Evolutionary conservation across 1,140 invertebrate species (phyloP).

Genomic region (Brachionus koreanus): DNA sequence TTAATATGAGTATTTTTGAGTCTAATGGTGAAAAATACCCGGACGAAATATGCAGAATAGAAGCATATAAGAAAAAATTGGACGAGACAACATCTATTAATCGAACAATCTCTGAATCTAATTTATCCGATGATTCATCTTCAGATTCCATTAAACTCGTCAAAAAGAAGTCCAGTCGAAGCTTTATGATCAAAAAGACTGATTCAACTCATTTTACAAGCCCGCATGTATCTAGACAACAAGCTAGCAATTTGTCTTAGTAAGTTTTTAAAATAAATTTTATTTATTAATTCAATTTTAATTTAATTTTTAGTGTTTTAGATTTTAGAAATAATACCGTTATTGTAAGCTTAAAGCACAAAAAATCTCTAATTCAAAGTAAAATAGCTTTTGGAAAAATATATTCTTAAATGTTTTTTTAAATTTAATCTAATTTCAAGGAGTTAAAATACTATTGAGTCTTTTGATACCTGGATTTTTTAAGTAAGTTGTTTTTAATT

Average conservation of each 20-base stretch:
- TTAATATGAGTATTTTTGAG: not conserved
- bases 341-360: constrained; percentile 24
- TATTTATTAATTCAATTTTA: not conserved
- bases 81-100: constrained; percentile 28
- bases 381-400: not conserved
- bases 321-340: constrained; percentile 21
- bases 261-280: not conserved
- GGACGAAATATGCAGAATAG: not conserved
- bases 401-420: not conserved
- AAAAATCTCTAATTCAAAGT: constrained; percentile 22
- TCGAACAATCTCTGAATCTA: not conserved
- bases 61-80: not conserved
- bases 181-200: not conserved
- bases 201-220: constrained; percentile 4
- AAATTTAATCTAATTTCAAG: not conserved
- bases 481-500: not conserved
- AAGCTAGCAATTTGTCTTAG: constrained; percentile 4
- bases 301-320: not conserved
- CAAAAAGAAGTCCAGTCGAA: not conserved
- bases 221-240: not conserved
- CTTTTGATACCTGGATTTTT: constrained; percentile 41
- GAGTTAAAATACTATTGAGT: constrained; percentile 20
- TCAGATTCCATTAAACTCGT: not conserved
- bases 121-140: not conserved
- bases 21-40: not conserved